These are phyloP conservation scores for Trisateles emortualis DNA, from an alignment of 2,888 invertebrate species.

Conservation along the genomic window DNA sequence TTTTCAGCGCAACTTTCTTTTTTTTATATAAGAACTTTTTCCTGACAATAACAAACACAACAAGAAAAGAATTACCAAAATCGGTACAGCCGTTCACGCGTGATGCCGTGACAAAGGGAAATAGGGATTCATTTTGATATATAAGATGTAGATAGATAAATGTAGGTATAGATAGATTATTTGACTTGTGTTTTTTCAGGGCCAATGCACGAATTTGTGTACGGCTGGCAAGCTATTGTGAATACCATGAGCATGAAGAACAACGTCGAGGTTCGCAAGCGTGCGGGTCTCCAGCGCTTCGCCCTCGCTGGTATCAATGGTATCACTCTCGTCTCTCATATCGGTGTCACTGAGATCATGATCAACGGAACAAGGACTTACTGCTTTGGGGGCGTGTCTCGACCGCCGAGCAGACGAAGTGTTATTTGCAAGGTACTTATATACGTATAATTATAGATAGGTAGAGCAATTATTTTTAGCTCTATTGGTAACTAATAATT, in stretches of 20 bases:
- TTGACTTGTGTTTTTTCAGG: slow-evolving; percentile 54
- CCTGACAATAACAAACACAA: no score
- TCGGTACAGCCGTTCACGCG: no score
- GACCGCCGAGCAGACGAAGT: slow-evolving; percentile 77
- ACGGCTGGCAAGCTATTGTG: slow-evolving; percentile 84
- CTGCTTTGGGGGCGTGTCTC: slow-evolving; percentile 79
- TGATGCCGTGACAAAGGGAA: no score
- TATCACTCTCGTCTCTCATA: slow-evolving; percentile 78
- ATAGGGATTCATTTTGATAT: no score
- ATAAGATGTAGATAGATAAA: no score
- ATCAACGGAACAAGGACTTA: slow-evolving; percentile 79
- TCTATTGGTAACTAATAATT: no score
- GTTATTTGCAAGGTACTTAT: slow-evolving; percentile 76
- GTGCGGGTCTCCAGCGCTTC: slow-evolving; percentile 80
- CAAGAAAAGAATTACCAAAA: no score
- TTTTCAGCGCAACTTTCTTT: no score
- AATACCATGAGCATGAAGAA: slow-evolving; percentile 85
- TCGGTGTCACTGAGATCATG: slow-evolving; percentile 83
- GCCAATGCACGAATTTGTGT: slow-evolving; percentile 83
- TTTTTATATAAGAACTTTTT: no score
- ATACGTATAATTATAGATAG: no score
- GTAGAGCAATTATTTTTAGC: no score
- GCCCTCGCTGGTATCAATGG: slow-evolving; percentile 83
- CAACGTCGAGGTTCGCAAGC: slow-evolving; percentile 81
- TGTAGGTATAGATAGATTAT: no score